phyloP scores from a whole-genome alignment of 1,140 invertebrate species.

The Oncopeltus fasciatus region DNA sequence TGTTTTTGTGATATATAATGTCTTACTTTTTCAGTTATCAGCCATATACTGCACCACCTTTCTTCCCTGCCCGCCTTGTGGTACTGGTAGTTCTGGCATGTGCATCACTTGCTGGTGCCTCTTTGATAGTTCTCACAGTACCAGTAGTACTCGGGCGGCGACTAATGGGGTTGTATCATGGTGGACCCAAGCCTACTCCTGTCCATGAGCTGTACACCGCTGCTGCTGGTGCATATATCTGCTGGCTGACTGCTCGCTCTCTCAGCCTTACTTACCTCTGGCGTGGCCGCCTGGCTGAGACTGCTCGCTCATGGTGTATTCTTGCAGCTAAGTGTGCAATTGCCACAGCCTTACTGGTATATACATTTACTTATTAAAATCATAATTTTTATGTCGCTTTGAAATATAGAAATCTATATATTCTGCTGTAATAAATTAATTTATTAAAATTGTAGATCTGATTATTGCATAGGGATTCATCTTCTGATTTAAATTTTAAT shows the following conservation, averaged over 20 bases:
- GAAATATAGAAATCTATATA: no score
- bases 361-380: not conserved
- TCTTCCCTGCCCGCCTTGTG: slow-evolving; percentile 64
- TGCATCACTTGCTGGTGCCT: slow-evolving; percentile 66
- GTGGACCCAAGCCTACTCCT: slow-evolving; percentile 31
- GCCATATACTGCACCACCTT: slow-evolving; percentile 69
- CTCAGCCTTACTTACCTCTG: slow-evolving; percentile 66
- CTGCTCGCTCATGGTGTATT: slow-evolving; percentile 30
- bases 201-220: slow-evolving; percentile 94
- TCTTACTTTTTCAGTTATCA: slow-evolving; percentile 46
- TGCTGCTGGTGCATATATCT: slow-evolving; percentile 83
- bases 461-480: no score
- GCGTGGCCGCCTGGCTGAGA: slow-evolving; percentile 45
- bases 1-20: no score
- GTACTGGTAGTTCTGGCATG: slow-evolving; percentile 68
- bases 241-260: slow-evolving; percentile 71
- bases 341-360: slow-evolving; percentile 53
- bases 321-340: slow-evolving; percentile 51
- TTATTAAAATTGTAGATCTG: no score
- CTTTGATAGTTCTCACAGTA: slow-evolving; percentile 68
- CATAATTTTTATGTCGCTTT: no score
- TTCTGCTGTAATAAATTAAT: no score
- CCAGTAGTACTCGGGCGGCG: slow-evolving; percentile 80
- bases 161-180: slow-evolving; percentile 72
- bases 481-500: no score